A percentile compares a stretch with the other conserved stretches of the same genome.
phyloP scores from a whole-genome alignment of 2,113 vertebrate genomes.

The Takifugu bimaculatus region DNA sequence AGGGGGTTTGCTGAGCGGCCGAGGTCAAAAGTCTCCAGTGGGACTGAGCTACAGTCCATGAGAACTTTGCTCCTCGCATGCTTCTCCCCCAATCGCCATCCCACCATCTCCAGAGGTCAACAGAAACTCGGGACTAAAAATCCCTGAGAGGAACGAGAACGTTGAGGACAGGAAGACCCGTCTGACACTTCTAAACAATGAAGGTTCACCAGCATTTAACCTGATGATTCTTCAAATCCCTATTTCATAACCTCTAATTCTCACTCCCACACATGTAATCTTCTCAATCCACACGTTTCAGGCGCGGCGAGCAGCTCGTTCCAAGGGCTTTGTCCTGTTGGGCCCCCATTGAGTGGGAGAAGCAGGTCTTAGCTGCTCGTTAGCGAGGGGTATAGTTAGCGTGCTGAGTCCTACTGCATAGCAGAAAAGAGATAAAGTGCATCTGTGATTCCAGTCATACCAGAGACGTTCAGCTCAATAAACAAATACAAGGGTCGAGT shows the following conservation, averaged over 20 bases:
- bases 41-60: slow-evolving; percentile 56
- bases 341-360: slow-evolving; percentile 53
- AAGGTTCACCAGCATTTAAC: no score
- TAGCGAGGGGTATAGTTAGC: slow-evolving; percentile 17
- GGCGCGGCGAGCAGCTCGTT: slow-evolving; percentile 29
- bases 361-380: slow-evolving; percentile 46
- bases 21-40: slow-evolving; percentile 63
- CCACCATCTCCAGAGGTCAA: slow-evolving; percentile 11
- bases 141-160: no score
- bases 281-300: slow-evolving; percentile 24
- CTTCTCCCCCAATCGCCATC: slow-evolving; percentile 41
- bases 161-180: no score
- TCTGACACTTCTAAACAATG: no score
- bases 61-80: slow-evolving; percentile 61
- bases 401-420: slow-evolving; percentile 18
- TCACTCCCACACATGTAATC: slow-evolving; percentile 9
- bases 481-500: slow-evolving; percentile 41
- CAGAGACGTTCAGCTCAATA: slow-evolving; percentile 51
- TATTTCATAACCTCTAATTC: no score
- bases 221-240: no score
- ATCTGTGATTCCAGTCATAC: slow-evolving; percentile 57
- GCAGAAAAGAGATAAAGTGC: slow-evolving; percentile 34
- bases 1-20: slow-evolving; percentile 58
- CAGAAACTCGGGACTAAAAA: no score
- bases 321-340: slow-evolving; percentile 29